Conservation (phyloP, 2,888 invertebrate genomes). For the Troglohyphantes excavatus region DNA sequence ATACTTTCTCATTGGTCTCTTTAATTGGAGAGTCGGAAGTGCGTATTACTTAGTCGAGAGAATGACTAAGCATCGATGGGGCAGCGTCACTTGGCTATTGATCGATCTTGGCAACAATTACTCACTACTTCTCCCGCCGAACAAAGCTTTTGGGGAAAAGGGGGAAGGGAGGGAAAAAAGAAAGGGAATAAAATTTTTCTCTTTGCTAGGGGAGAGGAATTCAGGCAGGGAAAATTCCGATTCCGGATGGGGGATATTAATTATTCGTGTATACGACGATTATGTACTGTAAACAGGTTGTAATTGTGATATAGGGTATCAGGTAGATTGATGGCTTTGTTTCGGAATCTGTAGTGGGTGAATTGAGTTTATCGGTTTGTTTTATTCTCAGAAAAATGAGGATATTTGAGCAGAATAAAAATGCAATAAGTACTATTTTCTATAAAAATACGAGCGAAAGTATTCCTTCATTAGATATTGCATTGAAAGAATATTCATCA, state of each 20-base stretch:
- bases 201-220: not conserved
- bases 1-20: conserved; percentile 40
- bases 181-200: conserved; percentile 40
- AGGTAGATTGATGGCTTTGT: conserved; percentile 18
- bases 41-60: conserved; percentile 52
- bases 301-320: conserved; percentile 22
- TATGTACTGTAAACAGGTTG: conserved; percentile 43
- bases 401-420: too few relatives aligned
- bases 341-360: not conserved
- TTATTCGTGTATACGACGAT: conserved; percentile 50
- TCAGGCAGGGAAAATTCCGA: conserved; percentile 21
- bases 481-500: too few relatives aligned
- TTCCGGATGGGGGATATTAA: conserved; percentile 36
- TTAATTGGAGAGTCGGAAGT: conserved; percentile 61
- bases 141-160: conserved; percentile 44
- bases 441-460: too few relatives aligned
- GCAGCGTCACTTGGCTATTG: conserved; percentile 60
- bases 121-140: conserved; percentile 41
- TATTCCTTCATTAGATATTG: too few relatives aligned
- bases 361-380: not conserved
- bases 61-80: conserved; percentile 65
- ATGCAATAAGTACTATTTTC: too few relatives aligned
- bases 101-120: conserved; percentile 70
- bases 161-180: conserved; percentile 37
- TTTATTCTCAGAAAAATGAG: not conserved